Base-by-base conservation (phyloP, 2,113 vertebrate genomes). In the Opisthocomus hoazin region DNA sequence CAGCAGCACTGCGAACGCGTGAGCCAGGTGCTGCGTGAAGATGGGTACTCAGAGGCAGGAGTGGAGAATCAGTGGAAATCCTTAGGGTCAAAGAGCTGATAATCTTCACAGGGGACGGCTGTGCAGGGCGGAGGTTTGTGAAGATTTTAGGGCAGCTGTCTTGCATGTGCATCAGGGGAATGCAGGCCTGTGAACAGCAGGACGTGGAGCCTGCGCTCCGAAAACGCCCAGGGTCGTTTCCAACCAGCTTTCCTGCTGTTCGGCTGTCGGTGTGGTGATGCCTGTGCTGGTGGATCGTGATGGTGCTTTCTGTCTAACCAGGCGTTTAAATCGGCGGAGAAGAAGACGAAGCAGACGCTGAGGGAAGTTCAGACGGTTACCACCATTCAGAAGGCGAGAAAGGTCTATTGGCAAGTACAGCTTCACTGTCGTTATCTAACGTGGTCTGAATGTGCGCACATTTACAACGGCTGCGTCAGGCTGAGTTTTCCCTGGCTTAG, bases 241-340 rank as follows among this genome's bases (percentile, higher is more conserved):
- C 81, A 36, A 0, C 37, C 26, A 7, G 1, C 46, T 54, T 22
- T 10, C 39, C 54, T 48, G 2, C n/a, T 12, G n/a, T 29, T 57
- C 24, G 15, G 4, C 13, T 1, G 4, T 3, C 10, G 22, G 2
- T 34, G 58, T 1, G 9, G 27, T 18, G 58, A 4, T 63, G 48
- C 26, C 75, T 69, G 19, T 56, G 46, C 65, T 60, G 54, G 6
- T 1, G 1, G 53, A 1, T 36, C 45, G 3, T 6, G 19, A 65
- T 24, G 14, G 0, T 60, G 88, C 32, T 74, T 22, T 95, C 60
- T 97, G 29, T 69, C 69, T 77, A 39, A 76, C 56, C 48, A 99
- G 99, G 99, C 99, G 14, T 99, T 99, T 95, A 99, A 99, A 95
- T 99, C 99, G 24, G 99, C 99, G 30, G 99, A 99, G 98, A 99